phyloP scores from a whole-genome alignment of 2,888 invertebrate species.

The Odontocolon sp. region DNA sequence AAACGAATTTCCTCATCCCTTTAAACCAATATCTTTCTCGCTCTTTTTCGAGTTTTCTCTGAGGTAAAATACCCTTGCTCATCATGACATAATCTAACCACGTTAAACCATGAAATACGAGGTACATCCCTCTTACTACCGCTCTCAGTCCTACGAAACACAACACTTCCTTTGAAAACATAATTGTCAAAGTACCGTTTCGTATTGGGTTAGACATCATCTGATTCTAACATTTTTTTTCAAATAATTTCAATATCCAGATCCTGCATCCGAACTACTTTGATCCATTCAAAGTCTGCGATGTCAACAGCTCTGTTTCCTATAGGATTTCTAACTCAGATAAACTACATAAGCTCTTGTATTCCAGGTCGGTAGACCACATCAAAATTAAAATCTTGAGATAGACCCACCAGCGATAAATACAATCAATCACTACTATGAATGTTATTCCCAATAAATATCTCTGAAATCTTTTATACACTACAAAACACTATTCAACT shows the following conservation, averaged over 20 bases:
- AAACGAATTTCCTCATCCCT: slow-evolving; percentile 73
- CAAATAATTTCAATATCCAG: slow-evolving; percentile 52
- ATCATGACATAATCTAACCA: slow-evolving; percentile 75
- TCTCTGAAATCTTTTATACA: slow-evolving; percentile 39
- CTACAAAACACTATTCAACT: slow-evolving; percentile 62
- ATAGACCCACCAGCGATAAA: no score
- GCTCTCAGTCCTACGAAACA: slow-evolving; percentile 48
- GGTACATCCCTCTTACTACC: slow-evolving; percentile 72
- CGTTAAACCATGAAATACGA: slow-evolving; percentile 66
- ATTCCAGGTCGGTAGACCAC: no score
- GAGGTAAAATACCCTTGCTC: slow-evolving; percentile 74
- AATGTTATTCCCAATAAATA: slow-evolving; percentile 59
- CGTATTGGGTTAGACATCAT: slow-evolving; percentile 41
- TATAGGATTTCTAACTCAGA: slow-evolving; percentile 61
- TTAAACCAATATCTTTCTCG: no score
- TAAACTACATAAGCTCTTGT: slow-evolving; percentile 72
- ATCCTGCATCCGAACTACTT: slow-evolving; percentile 61
- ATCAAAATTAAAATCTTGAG: no score
- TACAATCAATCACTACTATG: slow-evolving; percentile 55
- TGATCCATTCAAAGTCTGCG: slow-evolving; percentile 60
- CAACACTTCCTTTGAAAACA: slow-evolving; percentile 44
- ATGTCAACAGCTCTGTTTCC: slow-evolving; percentile 27
- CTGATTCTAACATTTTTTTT: slow-evolving; percentile 49
- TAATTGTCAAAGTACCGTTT: slow-evolving; percentile 58
- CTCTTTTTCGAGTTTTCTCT: slow-evolving; percentile 70